Evolutionary conservation across 2,888 invertebrate species (phyloP), one percentile per base, ranked within the genome.

Genomic region (Lochmaea capreae): DNA sequence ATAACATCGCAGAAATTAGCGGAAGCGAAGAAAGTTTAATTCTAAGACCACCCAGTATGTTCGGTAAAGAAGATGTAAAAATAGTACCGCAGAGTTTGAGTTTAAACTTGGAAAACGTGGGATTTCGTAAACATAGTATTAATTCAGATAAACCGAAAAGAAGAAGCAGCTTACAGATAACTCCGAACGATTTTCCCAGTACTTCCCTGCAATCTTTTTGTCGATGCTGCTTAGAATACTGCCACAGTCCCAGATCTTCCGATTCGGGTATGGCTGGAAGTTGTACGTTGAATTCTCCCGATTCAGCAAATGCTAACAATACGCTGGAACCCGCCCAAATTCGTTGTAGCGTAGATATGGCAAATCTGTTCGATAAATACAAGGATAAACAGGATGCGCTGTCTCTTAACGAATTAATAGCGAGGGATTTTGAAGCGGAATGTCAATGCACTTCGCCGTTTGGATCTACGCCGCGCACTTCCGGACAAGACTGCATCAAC

Each of bases 191-290:
- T 2, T 65, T 46, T 33, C 65, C 77, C 12, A 67, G 75, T 14
- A 75, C 79, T 14, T 79, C 80, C 22, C 71, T 77, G 49, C 71
- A 76, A 39, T 80, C 80, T 6, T 80, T 80, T 71, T 86, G 85
- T 77, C 76, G 83, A 33, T 85, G 85, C 71, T 84, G 85, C 66
- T 77, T 79, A 66, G 84, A 84, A 58, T 79, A 80, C 65, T 92
- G 91, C 77, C 91, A 85, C 71, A 94, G 93, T 86, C 92, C 92
- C 0, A 89, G 93, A 76, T 94, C 93, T 9, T 95, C 95, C 16
- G 94, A 94, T 85, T 95, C 95, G 0, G 96, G 96, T 33, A 93
- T 96, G 88, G 95, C 94, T 0, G 95, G 95, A 39, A 95, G 94
- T 86, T 94, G 93, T 83, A 92, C 92, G 71, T 88, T 94, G 75